These are phyloP conservation scores for Microtus richardsoni DNA, from an alignment of 2,113 vertebrate genomes.

Conservation along the genomic window DNA sequence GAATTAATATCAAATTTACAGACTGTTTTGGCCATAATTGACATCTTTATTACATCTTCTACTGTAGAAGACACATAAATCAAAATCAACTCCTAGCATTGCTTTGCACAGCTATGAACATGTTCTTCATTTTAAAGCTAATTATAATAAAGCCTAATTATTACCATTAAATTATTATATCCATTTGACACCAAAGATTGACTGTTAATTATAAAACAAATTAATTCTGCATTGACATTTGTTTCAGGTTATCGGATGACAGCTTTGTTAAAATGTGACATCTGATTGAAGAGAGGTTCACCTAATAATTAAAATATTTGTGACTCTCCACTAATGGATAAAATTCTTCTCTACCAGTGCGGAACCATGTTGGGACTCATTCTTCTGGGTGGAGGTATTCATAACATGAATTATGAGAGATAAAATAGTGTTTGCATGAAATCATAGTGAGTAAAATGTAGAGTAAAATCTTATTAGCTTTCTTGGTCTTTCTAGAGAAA, in stretches of 20 bases:
- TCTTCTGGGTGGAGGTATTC: slow-evolving; percentile 1
- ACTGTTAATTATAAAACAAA: slow-evolving; percentile 84
- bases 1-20: slow-evolving; percentile 37
- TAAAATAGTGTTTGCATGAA: not conserved
- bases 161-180: slow-evolving; percentile 81
- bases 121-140: slow-evolving; percentile 80
- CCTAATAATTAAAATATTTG: slow-evolving; percentile 82
- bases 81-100: slow-evolving; percentile 65
- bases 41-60: slow-evolving; percentile 38
- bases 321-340: slow-evolving; percentile 72
- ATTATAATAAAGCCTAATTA: slow-evolving; percentile 84
- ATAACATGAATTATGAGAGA: not conserved
- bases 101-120: slow-evolving; percentile 59
- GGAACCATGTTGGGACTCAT: not conserved
- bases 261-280: slow-evolving; percentile 82
- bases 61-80: slow-evolving; percentile 16
- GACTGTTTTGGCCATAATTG: slow-evolving; percentile 29
- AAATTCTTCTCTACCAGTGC: slow-evolving; percentile 53
- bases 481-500: slow-evolving; percentile 56
- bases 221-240: slow-evolving; percentile 83
- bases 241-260: slow-evolving; percentile 78
- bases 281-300: slow-evolving; percentile 77
- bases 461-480: slow-evolving; percentile 58
- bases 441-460: slow-evolving; percentile 44
- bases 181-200: slow-evolving; percentile 77